Evolutionary conservation across 2,888 invertebrate genomes (phyloP), one percentile per base, ranked within the genome.

Genomic region (Steromphala cineraria): DNA sequence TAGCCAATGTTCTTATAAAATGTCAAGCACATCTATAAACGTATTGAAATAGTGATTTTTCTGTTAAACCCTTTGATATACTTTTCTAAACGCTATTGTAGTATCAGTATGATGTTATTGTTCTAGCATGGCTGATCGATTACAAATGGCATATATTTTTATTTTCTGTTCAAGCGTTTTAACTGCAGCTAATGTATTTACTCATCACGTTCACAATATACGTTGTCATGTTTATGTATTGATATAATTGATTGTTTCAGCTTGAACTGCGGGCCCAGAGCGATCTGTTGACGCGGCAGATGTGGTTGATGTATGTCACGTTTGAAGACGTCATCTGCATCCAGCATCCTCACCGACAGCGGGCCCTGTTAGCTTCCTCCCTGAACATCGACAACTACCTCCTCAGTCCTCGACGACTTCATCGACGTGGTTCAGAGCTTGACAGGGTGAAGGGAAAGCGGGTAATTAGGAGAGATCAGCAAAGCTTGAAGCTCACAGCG

Each of bases 301-400:
- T 71, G 71, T 71, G 71, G 71, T 71, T 71, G 71, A 8, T 71
- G 71, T 71, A 71, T 19, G 31, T 19, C 4, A 71, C 71, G 36
- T 71, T 40, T 71, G 71, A 71, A 71, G 71, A 71, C 71, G 71
- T 71, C 31, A 71, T 71, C 36, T 71, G 71, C n/a, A 31, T 71
- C 71, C 28, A 40, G 3, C 71, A 71, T 71, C 71, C 71, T 31
- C 36, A 71, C 17, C 71, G 71, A n/a, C 19, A 31, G 36, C 15
- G 2, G 36, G 19, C 31, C 19, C 19, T 71, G 19, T 19, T 71
- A 24, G 40, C 71, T 8, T 36, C 71, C 8, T n/a, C 36, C 28
- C n/a, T 71, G 4, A 40, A 71, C 71, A 71, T 71, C 71, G 71
- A 71, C 19, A 13, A 31, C 40, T 71, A 40, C 40, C 36, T 71